Conservation (phyloP, 2,797 vertebrate species). For the Sitta carolinensis region DNA sequence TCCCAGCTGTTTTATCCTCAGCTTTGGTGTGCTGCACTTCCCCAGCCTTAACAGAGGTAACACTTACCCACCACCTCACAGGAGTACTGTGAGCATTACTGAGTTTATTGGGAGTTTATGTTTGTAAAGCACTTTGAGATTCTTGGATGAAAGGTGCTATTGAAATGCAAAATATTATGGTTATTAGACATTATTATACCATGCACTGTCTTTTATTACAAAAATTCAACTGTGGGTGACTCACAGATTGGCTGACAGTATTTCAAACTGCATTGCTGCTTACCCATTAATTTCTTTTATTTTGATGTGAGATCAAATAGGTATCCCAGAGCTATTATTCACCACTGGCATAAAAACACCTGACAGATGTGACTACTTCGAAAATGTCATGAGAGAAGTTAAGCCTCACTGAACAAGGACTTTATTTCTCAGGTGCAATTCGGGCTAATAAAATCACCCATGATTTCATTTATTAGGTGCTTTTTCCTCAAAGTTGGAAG, state of each 20-base stretch:
- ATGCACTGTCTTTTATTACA: slow-evolving; percentile 55
- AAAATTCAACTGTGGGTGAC: slow-evolving; percentile 42
- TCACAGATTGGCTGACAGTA: slow-evolving; percentile 63
- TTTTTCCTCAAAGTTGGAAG: background rate
- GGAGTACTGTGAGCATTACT: slow-evolving; percentile 10
- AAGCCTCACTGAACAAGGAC: background rate
- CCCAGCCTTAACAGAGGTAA: background rate
- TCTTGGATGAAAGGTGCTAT: slow-evolving; percentile 64
- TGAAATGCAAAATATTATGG: slow-evolving; percentile 71
- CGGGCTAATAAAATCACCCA: background rate
- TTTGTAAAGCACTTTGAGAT: slow-evolving; percentile 72
- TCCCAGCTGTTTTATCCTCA: background rate
- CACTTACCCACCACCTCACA: background rate
- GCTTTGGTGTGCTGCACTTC: background rate
- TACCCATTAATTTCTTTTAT: slow-evolving; percentile 54
- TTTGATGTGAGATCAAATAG: slow-evolving; percentile 61
- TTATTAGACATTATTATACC: slow-evolving; percentile 66
- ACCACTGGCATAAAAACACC: slow-evolving; percentile 36
- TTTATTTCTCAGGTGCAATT: background rate
- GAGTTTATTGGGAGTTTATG: slow-evolving; percentile 59
- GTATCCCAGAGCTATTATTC: slow-evolving; percentile 57
- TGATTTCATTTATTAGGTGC: background rate
- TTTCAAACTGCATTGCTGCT: slow-evolving; percentile 61
- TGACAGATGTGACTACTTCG: slow-evolving; percentile 10
- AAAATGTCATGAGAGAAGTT: background rate